Conservation (phyloP, 2,113 vertebrate genomes). For the Cyanistes caeruleus region DNA sequence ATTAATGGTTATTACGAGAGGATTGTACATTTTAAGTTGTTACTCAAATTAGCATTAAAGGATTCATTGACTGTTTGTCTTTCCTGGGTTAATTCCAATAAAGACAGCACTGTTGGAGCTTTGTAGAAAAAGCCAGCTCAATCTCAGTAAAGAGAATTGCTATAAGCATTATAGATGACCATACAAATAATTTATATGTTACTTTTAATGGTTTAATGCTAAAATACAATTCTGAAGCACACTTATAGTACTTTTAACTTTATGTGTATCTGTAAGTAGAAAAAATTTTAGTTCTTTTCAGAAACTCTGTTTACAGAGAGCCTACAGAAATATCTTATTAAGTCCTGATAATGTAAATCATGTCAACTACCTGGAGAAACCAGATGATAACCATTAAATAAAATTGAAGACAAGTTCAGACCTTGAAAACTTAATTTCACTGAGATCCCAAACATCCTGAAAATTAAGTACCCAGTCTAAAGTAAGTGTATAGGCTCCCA, state of each 20-base stretch:
- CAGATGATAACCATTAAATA: constrained; percentile 60
- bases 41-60: not conserved
- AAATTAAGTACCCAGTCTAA: constrained; percentile 48
- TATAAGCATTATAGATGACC: not conserved
- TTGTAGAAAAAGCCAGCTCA: not conserved
- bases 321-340: not conserved
- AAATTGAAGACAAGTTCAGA: constrained; percentile 40
- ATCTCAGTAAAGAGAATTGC: not conserved
- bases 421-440: constrained; percentile 55
- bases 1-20: not conserved
- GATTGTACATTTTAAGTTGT: not conserved
- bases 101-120: not conserved
- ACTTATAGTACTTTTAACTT: not conserved
- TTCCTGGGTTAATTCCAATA: not conserved
- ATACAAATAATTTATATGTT: not conserved
- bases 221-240: not conserved
- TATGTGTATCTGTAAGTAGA: not conserved
- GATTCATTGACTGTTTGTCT: not conserved
- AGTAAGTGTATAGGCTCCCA: not conserved
- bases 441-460: constrained; percentile 47
- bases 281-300: not conserved
- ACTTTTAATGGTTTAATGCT: not conserved
- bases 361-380: constrained; percentile 10
- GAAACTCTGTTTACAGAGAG: not conserved
- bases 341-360: constrained; percentile 36